Conservation (phyloP, 2,113 vertebrate genomes). For the Isurus oxyrinchus region DNA sequence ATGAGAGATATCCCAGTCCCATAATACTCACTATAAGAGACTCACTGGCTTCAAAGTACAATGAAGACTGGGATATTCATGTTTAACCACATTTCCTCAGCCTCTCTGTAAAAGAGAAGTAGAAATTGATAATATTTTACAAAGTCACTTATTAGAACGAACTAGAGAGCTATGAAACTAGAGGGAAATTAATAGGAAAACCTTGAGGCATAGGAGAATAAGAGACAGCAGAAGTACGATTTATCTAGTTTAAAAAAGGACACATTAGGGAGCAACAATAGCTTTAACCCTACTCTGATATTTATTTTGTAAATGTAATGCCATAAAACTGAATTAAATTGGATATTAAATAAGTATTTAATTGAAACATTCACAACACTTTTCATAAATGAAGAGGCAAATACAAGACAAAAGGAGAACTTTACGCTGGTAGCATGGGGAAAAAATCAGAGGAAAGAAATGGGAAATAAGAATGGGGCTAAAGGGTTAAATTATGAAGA, state of each 20-base stretch:
- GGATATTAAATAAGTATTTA: neutral
- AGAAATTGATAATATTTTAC: neutral
- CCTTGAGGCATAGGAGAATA: neutral
- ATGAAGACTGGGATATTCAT: neutral
- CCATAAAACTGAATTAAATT: neutral
- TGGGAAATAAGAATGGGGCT: neutral
- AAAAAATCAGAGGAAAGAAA: neutral
- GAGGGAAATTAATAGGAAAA: neutral
- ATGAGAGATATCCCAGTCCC: neutral
- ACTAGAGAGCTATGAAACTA: neutral
- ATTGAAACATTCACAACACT: neutral
- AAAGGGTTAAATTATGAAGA: neutral
- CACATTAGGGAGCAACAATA: neutral
- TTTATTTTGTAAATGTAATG: neutral
- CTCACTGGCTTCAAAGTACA: neutral
- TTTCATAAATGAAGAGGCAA: neutral
- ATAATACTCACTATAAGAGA: neutral
- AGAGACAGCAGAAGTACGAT: neutral
- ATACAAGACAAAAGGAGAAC: neutral
- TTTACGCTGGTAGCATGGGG: neutral
- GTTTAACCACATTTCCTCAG: neutral
- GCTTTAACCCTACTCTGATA: neutral
- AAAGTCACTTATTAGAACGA: neutral
- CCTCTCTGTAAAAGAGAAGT: neutral
- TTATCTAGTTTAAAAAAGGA: neutral